phyloP scores from a whole-genome alignment of 2,888 invertebrate species.

The Mycalesis mineus region DNA sequence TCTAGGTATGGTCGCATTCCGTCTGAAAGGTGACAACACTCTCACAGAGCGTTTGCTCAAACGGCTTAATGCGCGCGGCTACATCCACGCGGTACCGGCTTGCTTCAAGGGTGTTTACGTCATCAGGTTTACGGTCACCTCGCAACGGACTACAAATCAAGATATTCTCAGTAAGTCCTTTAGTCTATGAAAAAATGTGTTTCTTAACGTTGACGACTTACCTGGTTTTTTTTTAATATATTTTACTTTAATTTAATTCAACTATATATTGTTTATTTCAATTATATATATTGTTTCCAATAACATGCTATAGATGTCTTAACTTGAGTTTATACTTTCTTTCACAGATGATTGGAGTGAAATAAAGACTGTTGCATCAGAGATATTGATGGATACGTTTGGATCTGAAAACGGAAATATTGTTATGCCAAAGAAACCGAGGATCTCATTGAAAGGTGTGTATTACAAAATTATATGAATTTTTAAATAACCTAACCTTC shows the following conservation, averaged over 20 bases:
- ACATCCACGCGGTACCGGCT: slow-evolving; percentile 96
- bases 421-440: slow-evolving; percentile 74
- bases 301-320: too few relatives aligned
- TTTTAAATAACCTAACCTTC: too few relatives aligned
- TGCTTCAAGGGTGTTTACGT: slow-evolving; percentile 93
- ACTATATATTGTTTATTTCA: too few relatives aligned
- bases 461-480: neutral
- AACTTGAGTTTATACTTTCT: too few relatives aligned
- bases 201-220: neutral
- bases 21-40: slow-evolving; percentile 90
- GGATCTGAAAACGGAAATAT: slow-evolving; percentile 79
- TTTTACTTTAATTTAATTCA: too few relatives aligned
- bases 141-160: slow-evolving; percentile 87
- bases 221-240: too few relatives aligned
- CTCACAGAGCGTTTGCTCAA: slow-evolving; percentile 93
- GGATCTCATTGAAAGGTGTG: slow-evolving; percentile 86
- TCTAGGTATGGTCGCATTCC: slow-evolving; percentile 91
- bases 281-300: too few relatives aligned
- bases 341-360: slow-evolving; percentile 89
- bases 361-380: slow-evolving; percentile 84
- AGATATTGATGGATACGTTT: slow-evolving; percentile 79
- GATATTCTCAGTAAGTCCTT: slow-evolving; percentile 78
- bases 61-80: slow-evolving; percentile 90
- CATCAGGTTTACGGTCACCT: slow-evolving; percentile 96
- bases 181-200: neutral